These are phyloP conservation scores for Trachops cirrhosus DNA, from an alignment of 2,797 vertebrate species.

Conservation along the genomic window DNA sequence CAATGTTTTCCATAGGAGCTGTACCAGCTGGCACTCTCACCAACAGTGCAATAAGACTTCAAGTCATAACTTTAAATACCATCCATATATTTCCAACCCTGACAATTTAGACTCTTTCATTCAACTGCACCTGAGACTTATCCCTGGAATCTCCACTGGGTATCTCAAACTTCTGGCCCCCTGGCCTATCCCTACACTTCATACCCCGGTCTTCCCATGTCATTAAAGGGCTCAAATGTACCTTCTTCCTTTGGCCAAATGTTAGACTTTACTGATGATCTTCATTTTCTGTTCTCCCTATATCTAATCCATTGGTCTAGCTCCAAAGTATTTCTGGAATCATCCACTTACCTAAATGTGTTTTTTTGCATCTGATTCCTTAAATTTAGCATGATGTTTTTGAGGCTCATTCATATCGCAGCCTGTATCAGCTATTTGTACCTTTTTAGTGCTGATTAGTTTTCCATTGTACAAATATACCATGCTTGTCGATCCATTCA, in stretches of 20 bases:
- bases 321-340: neutral
- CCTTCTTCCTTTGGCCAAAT: neutral
- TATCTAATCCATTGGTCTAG: neutral
- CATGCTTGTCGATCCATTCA: neutral
- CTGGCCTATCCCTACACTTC: neutral
- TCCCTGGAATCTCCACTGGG: neutral
- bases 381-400: neutral
- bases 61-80: neutral
- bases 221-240: neutral
- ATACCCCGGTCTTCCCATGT: accelerated
- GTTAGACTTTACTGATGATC: neutral
- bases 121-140: neutral
- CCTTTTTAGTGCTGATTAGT: neutral
- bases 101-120: neutral
- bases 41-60: neutral
- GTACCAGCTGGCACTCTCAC: neutral
- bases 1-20: neutral
- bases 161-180: neutral
- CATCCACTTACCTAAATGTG: neutral
- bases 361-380: neutral
- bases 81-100: neutral
- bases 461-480: neutral
- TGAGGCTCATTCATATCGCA: neutral
- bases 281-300: neutral
- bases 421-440: neutral